These are phyloP conservation scores for Perccottus glenii DNA, from an alignment of 2,113 vertebrate genomes.

Conservation along the genomic window DNA sequence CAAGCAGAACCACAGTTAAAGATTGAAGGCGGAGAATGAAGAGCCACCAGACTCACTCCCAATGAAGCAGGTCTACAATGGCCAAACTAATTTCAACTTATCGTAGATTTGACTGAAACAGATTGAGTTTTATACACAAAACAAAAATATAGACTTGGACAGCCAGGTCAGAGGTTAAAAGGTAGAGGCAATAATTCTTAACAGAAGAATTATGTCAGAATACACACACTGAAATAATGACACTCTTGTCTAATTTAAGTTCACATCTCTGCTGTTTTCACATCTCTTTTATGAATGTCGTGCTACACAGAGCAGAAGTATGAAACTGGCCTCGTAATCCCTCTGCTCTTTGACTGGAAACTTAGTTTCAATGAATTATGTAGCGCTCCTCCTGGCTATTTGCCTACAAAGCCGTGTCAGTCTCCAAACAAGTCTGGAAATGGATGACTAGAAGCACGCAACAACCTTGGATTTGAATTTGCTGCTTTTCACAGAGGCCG, in stretches of 20 bases:
- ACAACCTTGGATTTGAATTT: slow-evolving; percentile 49
- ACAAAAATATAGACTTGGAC: slow-evolving; percentile 12
- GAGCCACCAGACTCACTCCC: slow-evolving; percentile 22
- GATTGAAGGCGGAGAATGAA: slow-evolving; percentile 4
- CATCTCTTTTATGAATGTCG: slow-evolving; percentile 11
- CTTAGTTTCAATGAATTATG: slow-evolving; percentile 59
- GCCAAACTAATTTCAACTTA: slow-evolving; percentile 48
- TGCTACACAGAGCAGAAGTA: slow-evolving; percentile 32
- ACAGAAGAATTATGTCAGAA: not conserved
- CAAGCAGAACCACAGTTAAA: slow-evolving; percentile 23
- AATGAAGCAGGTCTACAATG: slow-evolving; percentile 38
- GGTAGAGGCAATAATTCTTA: slow-evolving; percentile 10
- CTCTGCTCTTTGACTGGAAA: slow-evolving; percentile 29
- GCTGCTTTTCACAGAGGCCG: not conserved
- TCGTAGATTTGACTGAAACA: slow-evolving; percentile 40
- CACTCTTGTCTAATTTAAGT: not conserved
- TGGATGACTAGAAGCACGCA: slow-evolving; percentile 20
- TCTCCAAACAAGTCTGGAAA: slow-evolving; percentile 49
- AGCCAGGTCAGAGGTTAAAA: slow-evolving; percentile 24
- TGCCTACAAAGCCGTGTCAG: slow-evolving; percentile 38
- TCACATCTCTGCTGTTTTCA: slow-evolving; percentile 13
- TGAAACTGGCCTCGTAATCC: slow-evolving; percentile 17
- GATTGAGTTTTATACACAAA: slow-evolving; percentile 26
- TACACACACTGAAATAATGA: not conserved
- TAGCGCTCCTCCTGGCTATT: slow-evolving; percentile 44